A percentile compares a stretch with the other conserved stretches of the same genome.
Evolutionary conservation across 2,797 vertebrate species (phyloP).

Genomic region (Poecile montanus): DNA sequence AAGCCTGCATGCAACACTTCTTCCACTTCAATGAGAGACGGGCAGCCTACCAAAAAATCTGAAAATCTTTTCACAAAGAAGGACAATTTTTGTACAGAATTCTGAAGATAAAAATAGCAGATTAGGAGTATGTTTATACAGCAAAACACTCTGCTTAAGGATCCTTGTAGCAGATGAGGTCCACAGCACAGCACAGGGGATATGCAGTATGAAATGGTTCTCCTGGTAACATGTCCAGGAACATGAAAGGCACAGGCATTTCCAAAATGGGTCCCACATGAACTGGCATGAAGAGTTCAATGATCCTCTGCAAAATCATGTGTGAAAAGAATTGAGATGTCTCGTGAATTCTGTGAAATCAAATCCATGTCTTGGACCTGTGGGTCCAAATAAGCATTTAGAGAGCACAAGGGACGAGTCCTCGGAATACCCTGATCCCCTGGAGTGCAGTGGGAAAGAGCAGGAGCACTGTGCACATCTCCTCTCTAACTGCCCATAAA

Average conservation of each 20-base stretch:
- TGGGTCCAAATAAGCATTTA: background rate
- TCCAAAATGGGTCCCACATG: background rate
- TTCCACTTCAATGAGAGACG: background rate
- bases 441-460: background rate
- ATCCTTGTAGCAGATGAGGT: background rate
- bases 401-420: background rate
- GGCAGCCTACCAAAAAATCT: background rate
- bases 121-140: background rate
- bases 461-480: background rate
- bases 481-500: background rate
- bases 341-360: background rate
- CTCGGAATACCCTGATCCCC: fast-evolving
- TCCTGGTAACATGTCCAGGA: background rate
- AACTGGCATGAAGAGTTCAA: background rate
- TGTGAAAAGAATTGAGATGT: background rate
- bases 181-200: background rate
- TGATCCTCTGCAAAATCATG: background rate
- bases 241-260: background rate
- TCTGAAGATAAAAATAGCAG: background rate
- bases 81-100: background rate
- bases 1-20: background rate
- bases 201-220: background rate
- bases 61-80: background rate
- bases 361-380: background rate
- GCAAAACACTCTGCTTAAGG: background rate